Base-by-base conservation (phyloP, 2,888 invertebrate genomes). In the Tetragnatha montana region DNA sequence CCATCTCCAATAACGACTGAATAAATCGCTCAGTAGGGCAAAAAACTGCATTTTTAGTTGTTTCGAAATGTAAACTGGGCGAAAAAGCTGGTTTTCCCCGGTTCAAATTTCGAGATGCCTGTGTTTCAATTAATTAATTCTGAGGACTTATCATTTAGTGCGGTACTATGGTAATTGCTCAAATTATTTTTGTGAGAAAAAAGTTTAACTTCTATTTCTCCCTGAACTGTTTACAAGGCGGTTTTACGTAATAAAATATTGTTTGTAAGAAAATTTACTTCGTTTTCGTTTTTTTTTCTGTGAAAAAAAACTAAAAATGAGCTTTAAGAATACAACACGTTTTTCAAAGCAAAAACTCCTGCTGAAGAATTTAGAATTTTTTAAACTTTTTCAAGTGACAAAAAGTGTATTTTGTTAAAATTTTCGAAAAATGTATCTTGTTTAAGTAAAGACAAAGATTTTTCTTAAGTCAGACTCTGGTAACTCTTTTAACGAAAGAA, bases 61-160 rank as follows among this genome's bases (percentile, higher is more conserved):
- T 60, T 60, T 60, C 60, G 60, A 60, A 60, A 60, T 60, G 60
- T 60, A 60, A 22, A 73, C 73, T 73, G 73, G 21, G 19, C n/a
- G 21, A 21, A 73, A 22, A 73, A 73, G 12, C 73, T 73, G 12
- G 73, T 73, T 22, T 73, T 73, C 19, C 12, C 73, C 19, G 21
- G 12, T 73, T 19, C 19, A 19, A 19, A 12, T 73, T 73, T 73
- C 22, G n/a, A 12, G 73, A 12, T 73, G 12, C 73, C 21, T 73
- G 21, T 73, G 73, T 22, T 60, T 60, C 60, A 60, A 60, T 60
- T 60, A 60, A 60, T 60, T 60, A 60, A 60, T 17, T 60, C 60
- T 60, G 17, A 60, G 10, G 12, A 60, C 60, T 60, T 60, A 60
- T 60, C 14, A 60, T 17, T 60, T 17, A 60, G 12, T 60, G 17